Conservation (phyloP, 2,888 invertebrate species). For the Hipparchia semele region DNA sequence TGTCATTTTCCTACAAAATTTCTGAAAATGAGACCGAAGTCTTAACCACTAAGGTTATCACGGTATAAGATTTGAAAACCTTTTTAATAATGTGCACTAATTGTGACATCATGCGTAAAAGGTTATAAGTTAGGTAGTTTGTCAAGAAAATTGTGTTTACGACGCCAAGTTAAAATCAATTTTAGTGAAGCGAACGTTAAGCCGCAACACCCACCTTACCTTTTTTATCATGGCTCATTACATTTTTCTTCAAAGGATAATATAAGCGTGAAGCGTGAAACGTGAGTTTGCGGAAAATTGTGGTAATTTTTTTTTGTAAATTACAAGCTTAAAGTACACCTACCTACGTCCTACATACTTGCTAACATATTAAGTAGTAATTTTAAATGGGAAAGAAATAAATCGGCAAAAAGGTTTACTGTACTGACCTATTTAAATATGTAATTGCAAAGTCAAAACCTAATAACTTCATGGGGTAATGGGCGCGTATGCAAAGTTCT, state of each 20-base stretch:
- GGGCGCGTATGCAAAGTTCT: too few species aligned
- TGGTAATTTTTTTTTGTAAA: constrained; percentile 1
- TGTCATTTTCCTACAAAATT: too few species aligned
- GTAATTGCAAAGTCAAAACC: too few species aligned
- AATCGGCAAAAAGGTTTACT: too few species aligned
- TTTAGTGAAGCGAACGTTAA: constrained; percentile 25
- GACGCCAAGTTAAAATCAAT: constrained; percentile 4
- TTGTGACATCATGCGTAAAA: background rate
- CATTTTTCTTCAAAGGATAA: constrained; percentile 71
- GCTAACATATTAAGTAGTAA: background rate
- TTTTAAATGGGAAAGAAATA: background rate
- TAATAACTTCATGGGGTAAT: too few species aligned
- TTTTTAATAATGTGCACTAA: too few species aligned
- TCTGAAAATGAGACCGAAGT: too few species aligned
- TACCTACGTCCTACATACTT: background rate
- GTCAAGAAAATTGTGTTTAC: constrained; percentile 4
- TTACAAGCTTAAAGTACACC: background rate
- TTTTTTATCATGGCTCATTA: constrained; percentile 64
- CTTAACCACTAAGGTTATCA: too few species aligned
- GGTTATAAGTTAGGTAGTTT: background rate
- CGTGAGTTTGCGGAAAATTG: constrained; percentile 32
- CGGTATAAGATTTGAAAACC: too few species aligned
- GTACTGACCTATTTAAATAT: too few species aligned
- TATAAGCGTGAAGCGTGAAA: constrained; percentile 64
- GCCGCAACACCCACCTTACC: constrained; percentile 45